phyloP scores from a whole-genome alignment of 2,888 invertebrate genomes.

The Polia nebulosa region DNA sequence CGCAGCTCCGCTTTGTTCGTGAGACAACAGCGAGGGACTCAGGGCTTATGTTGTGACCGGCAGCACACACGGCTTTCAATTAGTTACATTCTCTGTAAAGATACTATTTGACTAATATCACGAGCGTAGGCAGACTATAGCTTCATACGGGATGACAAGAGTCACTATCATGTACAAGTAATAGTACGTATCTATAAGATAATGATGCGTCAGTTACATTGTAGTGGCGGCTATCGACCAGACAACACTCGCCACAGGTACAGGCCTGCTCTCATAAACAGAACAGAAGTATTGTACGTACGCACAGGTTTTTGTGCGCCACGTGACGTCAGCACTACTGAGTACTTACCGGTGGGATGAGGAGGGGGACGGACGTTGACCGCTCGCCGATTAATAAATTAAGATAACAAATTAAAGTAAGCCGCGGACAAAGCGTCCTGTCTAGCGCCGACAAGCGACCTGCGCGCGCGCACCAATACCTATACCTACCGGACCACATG shows the following conservation, averaged over 20 bases:
- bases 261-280: slow-evolving; percentile 28
- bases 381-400: slow-evolving; percentile 80
- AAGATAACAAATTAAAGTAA: slow-evolving; percentile 83
- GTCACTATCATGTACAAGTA: neutral
- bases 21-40: slow-evolving; percentile 12
- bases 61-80: neutral
- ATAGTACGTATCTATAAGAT: neutral
- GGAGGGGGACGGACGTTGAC: slow-evolving; percentile 49
- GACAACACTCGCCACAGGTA: neutral
- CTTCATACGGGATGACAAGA: neutral
- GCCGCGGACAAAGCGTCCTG: slow-evolving; percentile 74
- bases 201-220: neutral
- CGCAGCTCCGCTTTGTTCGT: slow-evolving; percentile 48
- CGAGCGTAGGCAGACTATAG: neutral
- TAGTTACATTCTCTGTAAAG: neutral
- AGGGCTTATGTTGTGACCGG: neutral
- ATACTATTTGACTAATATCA: neutral
- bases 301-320: slow-evolving; percentile 44
- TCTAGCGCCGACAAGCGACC: slow-evolving; percentile 55
- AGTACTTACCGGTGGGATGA: slow-evolving; percentile 19
- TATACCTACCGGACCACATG: neutral
- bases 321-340: slow-evolving; percentile 55
- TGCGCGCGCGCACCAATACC: neutral
- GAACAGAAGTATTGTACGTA: slow-evolving; percentile 51
- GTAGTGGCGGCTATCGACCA: neutral